Percentiles rank a stretch among this genome's conserved stretches.
phyloP scores from a whole-genome alignment of 2,888 invertebrate genomes.

The Philonicus albiceps region DNA sequence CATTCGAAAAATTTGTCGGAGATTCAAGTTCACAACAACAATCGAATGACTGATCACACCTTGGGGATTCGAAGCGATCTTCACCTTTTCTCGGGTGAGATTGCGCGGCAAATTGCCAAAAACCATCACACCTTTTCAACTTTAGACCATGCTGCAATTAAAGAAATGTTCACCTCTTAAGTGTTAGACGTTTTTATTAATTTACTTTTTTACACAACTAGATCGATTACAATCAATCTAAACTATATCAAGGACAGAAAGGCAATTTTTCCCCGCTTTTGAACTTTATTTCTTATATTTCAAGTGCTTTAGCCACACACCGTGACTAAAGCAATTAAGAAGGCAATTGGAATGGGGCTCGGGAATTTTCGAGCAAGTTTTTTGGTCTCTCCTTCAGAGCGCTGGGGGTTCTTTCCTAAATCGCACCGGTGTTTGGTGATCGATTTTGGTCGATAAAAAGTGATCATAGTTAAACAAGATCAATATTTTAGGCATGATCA shows the following conservation, averaged over 20 bases:
- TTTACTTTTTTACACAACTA: constrained; percentile 38
- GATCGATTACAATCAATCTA: constrained; percentile 45
- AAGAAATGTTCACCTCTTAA: not conserved
- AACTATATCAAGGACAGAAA: constrained; percentile 46
- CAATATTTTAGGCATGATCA: constrained; percentile 35
- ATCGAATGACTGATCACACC: constrained; percentile 46
- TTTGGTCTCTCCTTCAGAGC: not conserved
- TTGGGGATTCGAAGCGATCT: constrained; percentile 30
- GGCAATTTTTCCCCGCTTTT: constrained; percentile 2
- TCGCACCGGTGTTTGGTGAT: not conserved
- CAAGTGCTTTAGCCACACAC: constrained; percentile 12
- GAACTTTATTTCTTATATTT: constrained; percentile 19
- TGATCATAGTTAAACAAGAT: constrained; percentile 17
- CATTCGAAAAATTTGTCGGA: not conserved
- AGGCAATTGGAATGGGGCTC: not conserved
- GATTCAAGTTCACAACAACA: not conserved
- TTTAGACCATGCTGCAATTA: not conserved
- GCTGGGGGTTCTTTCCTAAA: not conserved
- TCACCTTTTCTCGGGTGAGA: not conserved
- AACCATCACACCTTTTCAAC: constrained; percentile 18
- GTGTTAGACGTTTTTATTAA: not conserved
- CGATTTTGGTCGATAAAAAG: not conserved
- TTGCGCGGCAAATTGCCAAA: constrained; percentile 8
- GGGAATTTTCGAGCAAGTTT: not conserved
- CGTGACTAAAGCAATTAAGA: constrained; percentile 47